Base-by-base conservation (phyloP, 2,113 vertebrate genomes). In the Laterallus jamaicensis region DNA sequence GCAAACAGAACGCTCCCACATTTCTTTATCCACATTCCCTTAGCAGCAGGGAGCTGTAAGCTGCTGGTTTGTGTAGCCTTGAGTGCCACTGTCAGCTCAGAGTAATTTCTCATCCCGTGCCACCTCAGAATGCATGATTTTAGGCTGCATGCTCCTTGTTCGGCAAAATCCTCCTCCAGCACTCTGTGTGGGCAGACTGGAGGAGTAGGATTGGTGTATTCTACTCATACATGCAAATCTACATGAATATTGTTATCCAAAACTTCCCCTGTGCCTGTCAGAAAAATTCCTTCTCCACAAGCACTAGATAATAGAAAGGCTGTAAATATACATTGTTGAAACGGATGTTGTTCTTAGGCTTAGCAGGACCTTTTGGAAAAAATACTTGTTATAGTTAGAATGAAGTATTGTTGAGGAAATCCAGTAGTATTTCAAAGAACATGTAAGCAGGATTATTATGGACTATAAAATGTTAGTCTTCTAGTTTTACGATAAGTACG, bases 381-480 rank as follows among this genome's bases (percentile, higher is more conserved):
- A 39, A 39, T 80, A 28, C 10, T 88, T 69, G 77, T 83, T 25
- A 11, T 77, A 91, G 58, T 93, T 93, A 42, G 4, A 62, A 9
- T 86, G 95, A 44, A 6, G 1, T 47, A 58, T 87, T 58, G 56
- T 58, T 94, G 91, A 95, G 84, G 73, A 80, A 93, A 59, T 80
- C 18, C 76, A 70, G 0, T 94, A 58, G 31, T 82, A 71, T 88
- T 95, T 95, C 37, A 71, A 76, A 90, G 54, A 60, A 89, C 50
- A 63, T 94, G 54, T 73, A 63, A 84, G 62, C 67, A 75, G 87
- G 68, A 90, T 93, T 95, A 95, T 93, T 95, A 86, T 44, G 80
- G 80, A 60, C 95, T 96, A 88, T 93, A 94, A 97, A 95, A 95
- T 86, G 42, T 86, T 90, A 70, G 35, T 55, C 62, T 93, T 96